These are phyloP conservation scores for Pseudochaenichthys georgianus DNA, from an alignment of 2,797 vertebrate species.

Conservation along the genomic window DNA sequence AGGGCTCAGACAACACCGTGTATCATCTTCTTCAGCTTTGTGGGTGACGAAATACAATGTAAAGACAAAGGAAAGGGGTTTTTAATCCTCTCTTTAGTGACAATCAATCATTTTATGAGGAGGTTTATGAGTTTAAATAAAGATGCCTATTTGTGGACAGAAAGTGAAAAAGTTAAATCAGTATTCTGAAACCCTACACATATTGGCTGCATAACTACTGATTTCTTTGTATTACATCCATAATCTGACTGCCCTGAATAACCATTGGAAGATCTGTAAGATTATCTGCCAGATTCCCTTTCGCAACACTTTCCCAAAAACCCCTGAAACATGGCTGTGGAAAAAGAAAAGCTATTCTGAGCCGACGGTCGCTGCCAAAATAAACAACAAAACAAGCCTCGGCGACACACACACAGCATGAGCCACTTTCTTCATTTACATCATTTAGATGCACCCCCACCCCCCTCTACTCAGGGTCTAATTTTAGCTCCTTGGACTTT, in stretches of 20 bases:
- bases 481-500: conserved; percentile 79
- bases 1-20: background rate
- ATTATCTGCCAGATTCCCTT: conserved; percentile 58
- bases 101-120: background rate
- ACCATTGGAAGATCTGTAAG: conserved; percentile 50
- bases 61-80: background rate
- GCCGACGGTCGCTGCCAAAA: conserved; percentile 63
- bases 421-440: conserved; percentile 67
- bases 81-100: conserved; percentile 3
- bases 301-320: conserved; percentile 53
- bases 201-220: background rate
- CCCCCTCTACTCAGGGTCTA: conserved; percentile 49
- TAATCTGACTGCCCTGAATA: conserved; percentile 45
- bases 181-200: conserved; percentile 8
- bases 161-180: background rate
- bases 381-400: conserved; percentile 74
- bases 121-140: background rate
- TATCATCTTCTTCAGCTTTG: conserved; percentile 1
- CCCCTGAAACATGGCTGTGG: conserved; percentile 62
- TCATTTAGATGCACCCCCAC: conserved; percentile 50
- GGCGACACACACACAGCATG: conserved; percentile 41
- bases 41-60: background rate
- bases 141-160: background rate
- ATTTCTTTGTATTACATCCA: conserved; percentile 35
- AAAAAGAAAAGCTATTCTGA: conserved; percentile 71